Base-by-base conservation (phyloP, 2,888 invertebrate species). In the Acronicta aceris region DNA sequence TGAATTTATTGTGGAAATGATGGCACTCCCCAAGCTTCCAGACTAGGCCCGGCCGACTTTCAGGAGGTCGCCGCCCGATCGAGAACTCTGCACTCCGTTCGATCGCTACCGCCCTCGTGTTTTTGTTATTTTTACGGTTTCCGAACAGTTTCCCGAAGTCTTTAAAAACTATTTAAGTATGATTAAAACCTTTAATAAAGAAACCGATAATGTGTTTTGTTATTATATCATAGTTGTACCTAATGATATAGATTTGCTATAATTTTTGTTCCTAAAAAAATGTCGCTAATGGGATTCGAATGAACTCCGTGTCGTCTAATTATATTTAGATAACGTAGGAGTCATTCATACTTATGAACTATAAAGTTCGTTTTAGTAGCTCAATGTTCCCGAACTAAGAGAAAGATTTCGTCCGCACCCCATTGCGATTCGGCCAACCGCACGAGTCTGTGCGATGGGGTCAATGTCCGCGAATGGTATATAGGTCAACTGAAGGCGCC, bases 401-500 rank as follows among this genome's bases (percentile, higher is more conserved):
- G 72, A 65, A 81, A 76, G 68, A 81, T 82, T 82, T 79, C 78
- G 79, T 78, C 75, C 81, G 76, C 81, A 81, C 83, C 85, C 85
- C 78, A 79, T 79, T 73, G 84, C 81, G 79, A 76, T 79, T 71
- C 79, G 71, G 69, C 76, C 80, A 71, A 74, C 83, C 81, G 78
- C 87, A 84, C 87, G 85, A 87, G 84, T 84, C 82, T 79, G 78
- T 82, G 80, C 85, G 83, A 71, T 77, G 84, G 86, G 91, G 92
- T 94, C 91, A 93, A 91, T 87, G 92, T 85, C 90, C 94, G 87
- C 78, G 71, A 77, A 73, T 84, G 82, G 87, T 89, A 93, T 93
- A 93, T 94, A 89, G 94, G 94, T 93, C 93, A 94, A 85, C 83
- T 71, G 85, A 85, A 91, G 92, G 93, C 93, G 93, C 93, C 93